These are phyloP conservation scores for Noturus placidus DNA, from an alignment of 2,113 vertebrate genomes.

Conservation along the genomic window DNA sequence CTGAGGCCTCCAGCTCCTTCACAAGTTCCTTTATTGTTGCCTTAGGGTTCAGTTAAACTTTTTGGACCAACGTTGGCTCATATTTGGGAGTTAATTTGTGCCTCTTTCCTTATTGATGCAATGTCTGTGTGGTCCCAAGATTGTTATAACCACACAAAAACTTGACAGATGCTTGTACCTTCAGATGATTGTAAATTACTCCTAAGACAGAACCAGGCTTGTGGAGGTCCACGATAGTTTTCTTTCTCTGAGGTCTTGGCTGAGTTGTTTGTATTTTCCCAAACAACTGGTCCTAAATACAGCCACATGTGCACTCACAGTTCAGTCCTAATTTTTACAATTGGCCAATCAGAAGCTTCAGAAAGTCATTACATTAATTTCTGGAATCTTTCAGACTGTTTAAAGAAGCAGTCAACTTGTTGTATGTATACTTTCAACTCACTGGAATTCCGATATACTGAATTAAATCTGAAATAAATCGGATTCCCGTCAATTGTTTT, in stretches of 20 bases:
- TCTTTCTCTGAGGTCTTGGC: not conserved
- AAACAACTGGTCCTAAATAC: not conserved
- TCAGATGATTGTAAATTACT: not conserved
- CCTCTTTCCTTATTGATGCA: not conserved
- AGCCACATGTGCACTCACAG: too few species aligned
- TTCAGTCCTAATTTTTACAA: too few species aligned
- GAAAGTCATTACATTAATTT: too few species aligned
- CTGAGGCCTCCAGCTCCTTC: too few species aligned
- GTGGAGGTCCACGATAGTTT: not conserved
- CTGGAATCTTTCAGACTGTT: too few species aligned
- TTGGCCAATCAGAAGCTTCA: too few species aligned
- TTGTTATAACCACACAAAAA: not conserved
- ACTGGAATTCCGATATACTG: too few species aligned
- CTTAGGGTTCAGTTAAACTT: too few species aligned
- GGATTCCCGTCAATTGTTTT: too few species aligned
- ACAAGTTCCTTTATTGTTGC: not conserved
- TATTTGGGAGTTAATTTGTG: not conserved
- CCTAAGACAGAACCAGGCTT: not conserved
- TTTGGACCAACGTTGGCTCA: not conserved
- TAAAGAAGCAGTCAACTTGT: too few species aligned
- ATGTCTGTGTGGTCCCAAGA: not conserved
- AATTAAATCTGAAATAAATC: too few species aligned
- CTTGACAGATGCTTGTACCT: not conserved
- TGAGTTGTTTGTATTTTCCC: not conserved
- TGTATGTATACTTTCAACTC: too few species aligned